Conservation (phyloP, 2,888 invertebrate genomes). For the Apamea sordens region DNA sequence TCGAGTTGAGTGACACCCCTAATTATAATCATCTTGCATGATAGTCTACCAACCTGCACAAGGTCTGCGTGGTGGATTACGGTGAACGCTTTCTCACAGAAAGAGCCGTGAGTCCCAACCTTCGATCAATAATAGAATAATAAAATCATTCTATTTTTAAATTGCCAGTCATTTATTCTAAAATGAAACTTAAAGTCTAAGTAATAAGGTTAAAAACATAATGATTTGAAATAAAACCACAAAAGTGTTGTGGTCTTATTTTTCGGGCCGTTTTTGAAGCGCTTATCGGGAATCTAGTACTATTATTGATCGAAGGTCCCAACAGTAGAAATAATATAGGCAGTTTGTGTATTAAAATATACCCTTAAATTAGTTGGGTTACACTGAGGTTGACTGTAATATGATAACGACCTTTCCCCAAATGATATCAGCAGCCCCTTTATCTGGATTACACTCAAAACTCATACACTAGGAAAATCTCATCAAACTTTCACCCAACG, state of each 20-base stretch:
- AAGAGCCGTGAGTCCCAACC: not conserved
- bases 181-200: no score
- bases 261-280: no score
- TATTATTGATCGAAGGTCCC: no score
- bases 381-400: not conserved
- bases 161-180: no score
- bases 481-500: not conserved
- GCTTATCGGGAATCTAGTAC: no score
- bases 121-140: no score
- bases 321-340: fast-evolving
- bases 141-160: no score
- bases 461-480: not conserved
- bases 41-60: not conserved
- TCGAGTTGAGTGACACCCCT: not conserved
- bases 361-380: not conserved
- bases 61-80: not conserved
- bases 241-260: no score
- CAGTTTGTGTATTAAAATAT: not conserved
- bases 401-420: not conserved
- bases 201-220: no score
- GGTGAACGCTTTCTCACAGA: not conserved
- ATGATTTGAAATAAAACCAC: no score
- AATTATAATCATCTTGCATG: not conserved
- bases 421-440: not conserved
- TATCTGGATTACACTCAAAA: not conserved